Base-by-base conservation (phyloP, 2,888 invertebrate genomes). In the Candidula unifasciata region DNA sequence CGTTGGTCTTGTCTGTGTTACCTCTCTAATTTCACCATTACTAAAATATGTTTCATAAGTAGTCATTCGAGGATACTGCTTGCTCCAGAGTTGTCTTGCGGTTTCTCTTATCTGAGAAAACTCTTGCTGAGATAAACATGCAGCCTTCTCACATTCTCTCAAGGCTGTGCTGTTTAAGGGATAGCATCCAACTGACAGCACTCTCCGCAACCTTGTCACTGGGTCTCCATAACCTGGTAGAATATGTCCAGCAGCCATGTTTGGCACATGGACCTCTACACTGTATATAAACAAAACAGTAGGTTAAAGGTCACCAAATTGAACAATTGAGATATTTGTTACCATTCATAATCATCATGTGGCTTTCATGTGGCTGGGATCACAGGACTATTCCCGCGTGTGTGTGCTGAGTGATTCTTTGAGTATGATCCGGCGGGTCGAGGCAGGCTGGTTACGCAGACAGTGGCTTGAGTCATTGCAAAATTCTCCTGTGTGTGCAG, bases 191-290 rank as follows among this genome's bases (percentile, higher is more conserved):
- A 90, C 90, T 30, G 91, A 88, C 57, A 89, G 87, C 0, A 89
- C 89, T 52, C 91, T 87, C 86, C 87, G 87, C 18, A 91, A 83
- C 60, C 87, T 86, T 44, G 91, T 87, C 27, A 92, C 90, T 24
- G 91, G 90, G 52, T 90, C 87, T 35, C 90, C 91, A 88, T 90
- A 92, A 8, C 92, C 92, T 2, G 92, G 92, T 84, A 90, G 85
- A 83, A 90, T 89, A 85, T 92, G 92, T 33, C 91, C 91, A 3
- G 92, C 91, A 6, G 92, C 89, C 92, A 92, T 92, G 69, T 27
- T 24, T 74, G n/a, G 8, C 21, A 33, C n/a, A 27, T 35, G 30
- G 10, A 69, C 69, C 8, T 69, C 24, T 18, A 35, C 5, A 16
- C 33, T 69, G 24, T 35, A 3, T 33, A 33, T 3, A 68, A 33